Percentiles rank a stretch among this genome's conserved stretches.
Evolutionary conservation across 2,888 invertebrate species (phyloP).

Genomic region (Campoletis raptor): DNA sequence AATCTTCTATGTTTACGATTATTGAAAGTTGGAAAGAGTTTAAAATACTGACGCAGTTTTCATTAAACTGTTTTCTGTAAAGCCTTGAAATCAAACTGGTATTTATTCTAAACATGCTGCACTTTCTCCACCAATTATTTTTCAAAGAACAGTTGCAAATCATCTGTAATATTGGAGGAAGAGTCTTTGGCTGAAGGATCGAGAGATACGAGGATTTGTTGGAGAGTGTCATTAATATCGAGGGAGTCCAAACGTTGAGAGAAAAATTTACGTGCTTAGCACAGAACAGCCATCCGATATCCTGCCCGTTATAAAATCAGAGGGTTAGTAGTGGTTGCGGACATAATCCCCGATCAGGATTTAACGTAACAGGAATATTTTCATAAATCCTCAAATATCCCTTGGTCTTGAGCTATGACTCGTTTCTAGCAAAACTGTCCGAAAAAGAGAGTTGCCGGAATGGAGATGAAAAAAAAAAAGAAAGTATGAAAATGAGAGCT

Average conservation of each 20-base stretch:
- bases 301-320: conserved; percentile 76
- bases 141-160: neutral
- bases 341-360: conserved; percentile 81
- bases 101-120: too few species aligned
- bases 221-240: conserved; percentile 32
- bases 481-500: conserved; percentile 16
- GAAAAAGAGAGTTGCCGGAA: neutral
- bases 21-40: too few species aligned
- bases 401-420: conserved; percentile 44
- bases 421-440: neutral
- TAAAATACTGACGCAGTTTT: too few species aligned
- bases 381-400: conserved; percentile 73
- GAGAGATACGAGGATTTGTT: conserved; percentile 16
- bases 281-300: conserved; percentile 69
- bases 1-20: too few species aligned
- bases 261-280: conserved; percentile 40
- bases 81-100: too few species aligned
- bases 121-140: conserved; percentile 20
- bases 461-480: conserved; percentile 45
- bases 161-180: conserved; percentile 26
- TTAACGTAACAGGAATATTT: conserved; percentile 74
- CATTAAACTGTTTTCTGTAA: too few species aligned
- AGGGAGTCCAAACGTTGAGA: conserved; percentile 6
- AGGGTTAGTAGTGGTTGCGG: conserved; percentile 58
- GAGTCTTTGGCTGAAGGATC: conserved; percentile 36